phyloP scores from a whole-genome alignment of 37 sponge, comb jelly and placozoan species.

The Spongilla lacustris region DNA sequence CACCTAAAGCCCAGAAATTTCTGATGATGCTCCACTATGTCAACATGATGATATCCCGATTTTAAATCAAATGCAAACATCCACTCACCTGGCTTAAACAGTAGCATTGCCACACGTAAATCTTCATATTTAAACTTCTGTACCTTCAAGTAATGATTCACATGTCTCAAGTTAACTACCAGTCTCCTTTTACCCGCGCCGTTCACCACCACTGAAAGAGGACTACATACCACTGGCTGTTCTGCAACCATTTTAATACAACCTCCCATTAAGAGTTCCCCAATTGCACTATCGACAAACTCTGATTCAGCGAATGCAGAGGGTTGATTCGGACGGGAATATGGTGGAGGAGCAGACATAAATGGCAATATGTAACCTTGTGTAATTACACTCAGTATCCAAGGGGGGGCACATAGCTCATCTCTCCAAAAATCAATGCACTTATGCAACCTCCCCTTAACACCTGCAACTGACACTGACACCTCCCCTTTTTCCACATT shows the following conservation, averaged over 20 bases:
- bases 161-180: slow-evolving; percentile 1
- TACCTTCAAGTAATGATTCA: slow-evolving; percentile 3
- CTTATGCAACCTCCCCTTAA: background rate
- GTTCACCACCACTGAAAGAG: slow-evolving; percentile 2
- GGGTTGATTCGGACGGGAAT: background rate
- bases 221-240: background rate
- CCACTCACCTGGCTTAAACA: slow-evolving; percentile 12
- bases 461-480: background rate
- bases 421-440: background rate
- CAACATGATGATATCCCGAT: slow-evolving; percentile 14
- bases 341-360: background rate
- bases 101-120: background rate
- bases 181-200: background rate
- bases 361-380: slow-evolving; percentile 18
- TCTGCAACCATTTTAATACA: background rate
- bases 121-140: slow-evolving; percentile 26
- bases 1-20: slow-evolving; percentile 26
- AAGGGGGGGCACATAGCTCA: background rate
- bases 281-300: slow-evolving; percentile 6
- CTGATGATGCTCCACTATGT: background rate
- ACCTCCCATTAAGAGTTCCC: background rate
- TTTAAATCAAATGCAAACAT: slow-evolving; percentile 16
- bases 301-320: background rate
- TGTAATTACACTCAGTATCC: background rate
- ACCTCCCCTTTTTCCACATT: background rate